A percentile compares a stretch with the other conserved stretches of the same genome.
Conservation (phyloP, 2,113 vertebrate genomes). For the Carassius auratus region DNA sequence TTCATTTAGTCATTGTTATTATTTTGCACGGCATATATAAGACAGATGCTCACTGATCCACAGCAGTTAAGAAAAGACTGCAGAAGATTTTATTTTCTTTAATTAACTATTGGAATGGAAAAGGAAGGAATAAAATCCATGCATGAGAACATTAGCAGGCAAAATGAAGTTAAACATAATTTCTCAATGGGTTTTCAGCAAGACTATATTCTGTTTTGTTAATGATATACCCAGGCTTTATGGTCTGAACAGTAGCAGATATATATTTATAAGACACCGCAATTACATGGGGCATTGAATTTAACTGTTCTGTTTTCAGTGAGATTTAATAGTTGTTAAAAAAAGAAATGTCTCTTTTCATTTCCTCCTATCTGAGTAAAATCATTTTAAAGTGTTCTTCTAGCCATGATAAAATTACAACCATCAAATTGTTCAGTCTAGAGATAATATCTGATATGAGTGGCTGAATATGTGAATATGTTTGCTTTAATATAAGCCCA, state of each 20-base stretch:
- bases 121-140: conserved; percentile 37
- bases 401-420: conserved; percentile 63
- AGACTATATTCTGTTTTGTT: conserved; percentile 61
- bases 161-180: conserved; percentile 51
- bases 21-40: background rate
- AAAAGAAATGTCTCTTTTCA: conserved; percentile 59
- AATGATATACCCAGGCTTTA: conserved; percentile 69
- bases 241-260: conserved; percentile 68
- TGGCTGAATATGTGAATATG: conserved; percentile 10
- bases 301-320: conserved; percentile 73
- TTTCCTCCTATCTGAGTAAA: conserved; percentile 62
- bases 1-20: background rate
- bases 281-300: conserved; percentile 76
- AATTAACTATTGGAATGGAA: conserved; percentile 37
- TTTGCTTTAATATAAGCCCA: background rate
- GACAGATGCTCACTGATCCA: conserved; percentile 9
- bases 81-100: conserved; percentile 17
- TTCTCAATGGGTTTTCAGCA: conserved; percentile 53
- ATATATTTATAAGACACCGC: conserved; percentile 67
- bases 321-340: conserved; percentile 67
- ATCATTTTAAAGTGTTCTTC: conserved; percentile 62
- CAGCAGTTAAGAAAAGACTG: background rate
- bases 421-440: conserved; percentile 62
- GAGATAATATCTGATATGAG: conserved; percentile 5
- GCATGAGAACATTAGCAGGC: conserved; percentile 25